Base-by-base conservation (phyloP, 1,140 invertebrate genomes). In the Calephelis virginiensis region DNA sequence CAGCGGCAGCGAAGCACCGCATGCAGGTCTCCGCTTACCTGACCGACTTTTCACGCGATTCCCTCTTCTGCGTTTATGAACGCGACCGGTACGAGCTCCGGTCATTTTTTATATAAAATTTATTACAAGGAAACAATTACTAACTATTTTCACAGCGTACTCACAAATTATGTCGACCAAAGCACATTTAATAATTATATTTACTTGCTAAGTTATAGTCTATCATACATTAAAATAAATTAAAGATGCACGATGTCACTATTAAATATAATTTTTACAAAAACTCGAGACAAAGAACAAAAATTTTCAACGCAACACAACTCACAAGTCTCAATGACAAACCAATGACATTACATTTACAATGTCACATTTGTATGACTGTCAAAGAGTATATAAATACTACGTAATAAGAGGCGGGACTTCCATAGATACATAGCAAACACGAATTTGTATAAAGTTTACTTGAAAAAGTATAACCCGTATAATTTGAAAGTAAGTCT, bases 1-100 rank as follows among this genome's bases (percentile, higher is more conserved):
- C 61, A 69, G 66, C 68, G 38, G 71, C 64, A 70, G 78, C 75
- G 77, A 83, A 79, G 73, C 77, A 75, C 71, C 76, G 59, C 82
- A 88, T 88, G 81, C 86, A 72, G 69, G 67, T 73, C 70, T 74
- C 62, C 69, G 73, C 81, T 77, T 89, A 89, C 88, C 86, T 88
- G 85, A 80, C 72, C 83, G 80, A 70, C 66, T 81, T 75, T 85
- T 87, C 70, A 78, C 77, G 62, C 79, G 85, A 63, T 78, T 77
- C 66, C 75, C 76, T 81, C 82, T 82, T 69, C 81, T 81, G 74
- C 75, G 81, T 71, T 90, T 90, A 66, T 74, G 76, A 63, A 91
- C 84, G 28, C 86, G 83, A 67, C 85, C 85, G 56, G 81, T 75
- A 59, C 85, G 77, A 63, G 89, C 75, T 70, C 81, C 85, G 62